A percentile compares a stretch with the other conserved stretches of the same genome.
These are phyloP conservation scores for Aphodius sticticus DNA, from an alignment of 2,888 invertebrate genomes.

Conservation along the genomic window DNA sequence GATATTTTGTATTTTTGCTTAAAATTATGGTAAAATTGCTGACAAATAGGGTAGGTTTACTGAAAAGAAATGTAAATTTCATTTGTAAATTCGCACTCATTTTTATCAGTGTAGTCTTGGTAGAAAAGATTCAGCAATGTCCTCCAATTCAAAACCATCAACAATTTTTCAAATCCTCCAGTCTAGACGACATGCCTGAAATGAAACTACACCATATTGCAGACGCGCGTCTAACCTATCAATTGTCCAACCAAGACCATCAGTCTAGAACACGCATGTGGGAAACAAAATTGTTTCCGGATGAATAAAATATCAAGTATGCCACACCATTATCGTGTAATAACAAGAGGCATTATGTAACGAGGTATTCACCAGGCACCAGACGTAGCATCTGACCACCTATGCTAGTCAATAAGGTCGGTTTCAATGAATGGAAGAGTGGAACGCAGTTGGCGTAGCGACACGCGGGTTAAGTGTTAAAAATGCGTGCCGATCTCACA, in stretches of 20 bases:
- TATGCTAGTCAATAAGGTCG: neutral
- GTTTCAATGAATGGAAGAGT: neutral
- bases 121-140: too few species aligned
- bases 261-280: neutral
- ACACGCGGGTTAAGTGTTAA: neutral
- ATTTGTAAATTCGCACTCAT: too few species aligned
- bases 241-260: neutral
- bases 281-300: conserved; percentile 4
- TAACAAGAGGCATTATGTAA: neutral
- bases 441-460: neutral
- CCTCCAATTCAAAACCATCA: too few species aligned
- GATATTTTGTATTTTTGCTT: too few species aligned
- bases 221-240: neutral
- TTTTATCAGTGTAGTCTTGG: too few species aligned
- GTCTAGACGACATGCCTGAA: neutral
- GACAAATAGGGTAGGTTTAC: too few species aligned
- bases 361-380: neutral
- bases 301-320: neutral
- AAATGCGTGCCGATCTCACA: neutral
- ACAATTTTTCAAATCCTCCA: too few species aligned
- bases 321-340: neutral
- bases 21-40: too few species aligned
- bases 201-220: neutral
- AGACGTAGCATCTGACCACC: neutral
- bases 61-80: too few species aligned